Evolutionary conservation across 2,113 vertebrate genomes (phyloP).

Genomic region (Sorex araneus): DNA sequence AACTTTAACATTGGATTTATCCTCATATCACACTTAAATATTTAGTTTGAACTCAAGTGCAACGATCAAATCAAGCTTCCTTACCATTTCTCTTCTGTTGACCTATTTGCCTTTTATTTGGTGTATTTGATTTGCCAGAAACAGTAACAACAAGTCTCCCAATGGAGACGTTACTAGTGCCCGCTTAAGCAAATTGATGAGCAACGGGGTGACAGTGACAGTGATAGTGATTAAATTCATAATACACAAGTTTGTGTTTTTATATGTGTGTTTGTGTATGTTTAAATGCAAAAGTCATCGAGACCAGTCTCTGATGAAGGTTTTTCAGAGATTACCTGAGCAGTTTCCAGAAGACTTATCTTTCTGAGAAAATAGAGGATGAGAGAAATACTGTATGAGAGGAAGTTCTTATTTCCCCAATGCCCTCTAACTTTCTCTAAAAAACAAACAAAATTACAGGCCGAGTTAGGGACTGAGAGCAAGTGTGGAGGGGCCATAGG

Average conservation of each 20-base stretch:
- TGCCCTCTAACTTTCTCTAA: background rate
- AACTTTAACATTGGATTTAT: background rate
- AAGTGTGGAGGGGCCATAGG: background rate
- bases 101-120: conserved; percentile 59
- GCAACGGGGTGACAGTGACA: too few relatives aligned
- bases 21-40: background rate
- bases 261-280: background rate
- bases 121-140: too few relatives aligned
- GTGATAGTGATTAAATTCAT: too few relatives aligned
- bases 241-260: background rate
- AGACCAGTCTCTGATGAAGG: background rate
- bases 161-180: too few relatives aligned
- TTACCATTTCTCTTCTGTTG: conserved; percentile 43
- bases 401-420: background rate
- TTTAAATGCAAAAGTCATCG: conserved; percentile 39
- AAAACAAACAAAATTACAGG: background rate
- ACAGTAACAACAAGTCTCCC: too few relatives aligned
- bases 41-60: background rate
- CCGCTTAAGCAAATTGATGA: too few relatives aligned
- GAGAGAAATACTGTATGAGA: background rate
- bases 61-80: background rate
- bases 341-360: background rate
- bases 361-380: background rate
- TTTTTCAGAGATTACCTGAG: conserved; percentile 21
- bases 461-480: background rate